These are phyloP conservation scores for Sander lucioperca DNA, from an alignment of 2,113 vertebrate species.

Conservation along the genomic window DNA sequence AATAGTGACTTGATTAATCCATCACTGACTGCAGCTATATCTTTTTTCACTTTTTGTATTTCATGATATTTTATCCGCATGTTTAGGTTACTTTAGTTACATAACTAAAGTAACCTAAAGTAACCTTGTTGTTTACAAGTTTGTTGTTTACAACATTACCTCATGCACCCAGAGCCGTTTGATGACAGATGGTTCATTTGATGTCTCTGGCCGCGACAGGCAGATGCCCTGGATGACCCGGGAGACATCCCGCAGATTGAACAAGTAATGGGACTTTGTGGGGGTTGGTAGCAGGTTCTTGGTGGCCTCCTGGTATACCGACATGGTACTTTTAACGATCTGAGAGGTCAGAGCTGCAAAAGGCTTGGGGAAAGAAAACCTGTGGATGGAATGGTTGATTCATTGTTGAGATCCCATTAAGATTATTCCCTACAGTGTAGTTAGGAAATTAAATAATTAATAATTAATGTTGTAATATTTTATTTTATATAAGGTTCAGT, in stretches of 20 bases:
- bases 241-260: slow-evolving; percentile 93
- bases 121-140: neutral
- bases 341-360: slow-evolving; percentile 86
- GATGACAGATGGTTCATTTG: slow-evolving; percentile 81
- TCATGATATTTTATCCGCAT: neutral
- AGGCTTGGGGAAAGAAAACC: slow-evolving; percentile 86
- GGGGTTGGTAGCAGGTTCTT: slow-evolving; percentile 92
- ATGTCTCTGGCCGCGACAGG: slow-evolving; percentile 90
- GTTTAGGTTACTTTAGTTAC: neutral
- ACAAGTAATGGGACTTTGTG: slow-evolving; percentile 93
- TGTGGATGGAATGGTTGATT: slow-evolving; percentile 62
- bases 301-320: slow-evolving; percentile 89
- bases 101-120: neutral
- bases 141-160: slow-evolving; percentile 77
- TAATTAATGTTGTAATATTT: neutral
- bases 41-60: neutral
- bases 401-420: neutral
- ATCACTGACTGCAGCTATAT: neutral
- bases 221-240: slow-evolving; percentile 94
- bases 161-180: slow-evolving; percentile 96
- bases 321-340: slow-evolving; percentile 88
- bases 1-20: too few relatives aligned
- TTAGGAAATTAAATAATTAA: neutral
- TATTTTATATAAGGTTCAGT: neutral
- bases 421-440: neutral